phyloP scores from a whole-genome alignment of 2,888 invertebrate species.

The Patella caerulea region DNA sequence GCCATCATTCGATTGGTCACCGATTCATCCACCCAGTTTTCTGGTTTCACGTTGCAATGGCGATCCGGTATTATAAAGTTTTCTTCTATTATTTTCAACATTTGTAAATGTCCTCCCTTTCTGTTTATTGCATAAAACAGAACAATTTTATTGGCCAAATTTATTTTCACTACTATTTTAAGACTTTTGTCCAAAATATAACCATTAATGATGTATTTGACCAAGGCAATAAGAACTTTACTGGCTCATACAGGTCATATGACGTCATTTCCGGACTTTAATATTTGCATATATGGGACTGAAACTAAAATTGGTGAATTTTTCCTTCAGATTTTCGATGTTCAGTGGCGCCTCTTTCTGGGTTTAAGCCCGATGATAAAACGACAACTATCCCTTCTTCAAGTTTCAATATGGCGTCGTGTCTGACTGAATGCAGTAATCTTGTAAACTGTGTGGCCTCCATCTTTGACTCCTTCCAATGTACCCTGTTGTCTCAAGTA shows the following conservation, averaged over 20 bases:
- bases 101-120: not conserved
- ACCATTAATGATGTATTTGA: too few species aligned
- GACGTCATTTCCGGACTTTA: too few species aligned
- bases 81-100: not conserved
- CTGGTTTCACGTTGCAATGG: conserved; percentile 48
- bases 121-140: too few species aligned
- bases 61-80: conserved; percentile 40
- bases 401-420: not conserved
- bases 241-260: too few species aligned
- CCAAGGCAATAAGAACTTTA: too few species aligned
- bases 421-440: conserved; percentile 28
- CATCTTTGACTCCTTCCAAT: conserved; percentile 28
- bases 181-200: too few species aligned
- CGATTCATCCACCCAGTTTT: conserved; percentile 34
- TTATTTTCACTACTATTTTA: too few species aligned
- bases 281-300: too few species aligned
- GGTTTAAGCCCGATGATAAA: not conserved
- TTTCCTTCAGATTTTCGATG: conserved; percentile 26
- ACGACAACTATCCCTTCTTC: not conserved
- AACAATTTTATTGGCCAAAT: too few species aligned
- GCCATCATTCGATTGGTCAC: conserved; percentile 48
- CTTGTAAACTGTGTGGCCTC: conserved; percentile 32
- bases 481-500: conserved; percentile 36
- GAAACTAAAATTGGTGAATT: not conserved
- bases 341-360: not conserved